Base-by-base conservation (phyloP, 2,113 vertebrate genomes). In the Platichthys flesus region DNA sequence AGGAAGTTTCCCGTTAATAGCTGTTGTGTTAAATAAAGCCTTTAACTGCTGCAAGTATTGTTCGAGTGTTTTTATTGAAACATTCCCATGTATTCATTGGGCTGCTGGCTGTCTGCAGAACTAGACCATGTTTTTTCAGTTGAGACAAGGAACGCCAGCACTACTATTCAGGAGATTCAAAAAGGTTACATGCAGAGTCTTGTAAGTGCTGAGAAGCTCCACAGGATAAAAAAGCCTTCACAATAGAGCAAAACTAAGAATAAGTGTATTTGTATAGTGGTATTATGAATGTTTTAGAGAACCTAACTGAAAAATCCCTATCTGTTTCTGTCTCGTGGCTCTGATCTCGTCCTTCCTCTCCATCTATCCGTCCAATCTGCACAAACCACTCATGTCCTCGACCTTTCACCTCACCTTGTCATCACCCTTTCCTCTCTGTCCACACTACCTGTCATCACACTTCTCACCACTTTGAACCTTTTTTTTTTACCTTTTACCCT, bases 1-100 rank as follows among this genome's bases (percentile, higher is more conserved):
- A 87, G 76, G 85, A 89, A 88, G 84, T 66, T 63, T 87, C 82
- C 76, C 51, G 69, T 80, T 81, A 78, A 72, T 79, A 70, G 87
- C 56, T 23, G 61, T 74, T 78, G 86, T 88, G 81, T 87, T 89
- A 84, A 84, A 73, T 20, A 64, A 79, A 47, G 77, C 78, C 71
- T 84, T 90, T 68, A 90, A 86, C 68, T 21, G 54, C 61, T 52
- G 23, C 60, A 28, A 67, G 66, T 9, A 74, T 82, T 87, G 78
- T 81, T 81, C 40, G n/a, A 5, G 20, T 42, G 31, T 42, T 70
- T 89, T 89, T 82, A 89, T 64, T 84, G 70, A 81, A 88, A 83
- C 35, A 49, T 79, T 87, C 75, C 77, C 77, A 89, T 80, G 68
- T 78, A 65, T 26, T 73, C 60, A 24, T 14, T 51, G n/a, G 12